Evolutionary conservation across 2,113 vertebrate species (phyloP), one percentile per base, ranked within the genome.

Genomic region (Amphiprion ocellaris): DNA sequence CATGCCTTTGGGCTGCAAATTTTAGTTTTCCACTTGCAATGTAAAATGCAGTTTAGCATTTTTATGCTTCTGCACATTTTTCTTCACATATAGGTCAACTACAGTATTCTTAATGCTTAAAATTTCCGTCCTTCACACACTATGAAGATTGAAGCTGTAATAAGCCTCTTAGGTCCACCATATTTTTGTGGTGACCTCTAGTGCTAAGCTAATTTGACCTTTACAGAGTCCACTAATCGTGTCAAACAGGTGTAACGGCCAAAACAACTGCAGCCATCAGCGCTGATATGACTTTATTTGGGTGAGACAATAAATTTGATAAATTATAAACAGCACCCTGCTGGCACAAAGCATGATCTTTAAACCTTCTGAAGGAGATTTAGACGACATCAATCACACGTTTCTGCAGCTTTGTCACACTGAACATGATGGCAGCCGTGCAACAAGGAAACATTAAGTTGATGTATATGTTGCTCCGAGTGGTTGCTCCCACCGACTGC

Each of bases 381-480:
- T 19, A 8, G 12, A 59, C 11, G 8, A 7, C 10, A 10, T 76
- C 2, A 14, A 30, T 84, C 21, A 9, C 55, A 46, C 0, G 12
- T 47, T 37, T 47, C 23, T 69, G 9, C n/a, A 49, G 19, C 21
- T 58, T 53, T 44, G 37, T 67, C 67, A 56, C 17, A 2, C 0
- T n/a, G 24, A 64, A 60, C 28, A 37, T 2, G 55, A 52, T 37
- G 53, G 30, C 49, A 16, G 9, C 4, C 11, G 16, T 1, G 26
- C 16, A 39, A 55, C 39, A 41, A 47, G 56, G 19, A 71, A 47
- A 62, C 46, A 49, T 78, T 79, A 74, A 11, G 50, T 52, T 80
- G 71, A 66, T 71, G 14, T 56, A 70, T 69, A 50, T 12, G 66
- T 78, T 73, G 58, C 30, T 72, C 21, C 23, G 49, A 73, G 37